These are phyloP conservation scores for Hartigia nigra DNA, from an alignment of 2,888 invertebrate genomes.

Conservation along the genomic window DNA sequence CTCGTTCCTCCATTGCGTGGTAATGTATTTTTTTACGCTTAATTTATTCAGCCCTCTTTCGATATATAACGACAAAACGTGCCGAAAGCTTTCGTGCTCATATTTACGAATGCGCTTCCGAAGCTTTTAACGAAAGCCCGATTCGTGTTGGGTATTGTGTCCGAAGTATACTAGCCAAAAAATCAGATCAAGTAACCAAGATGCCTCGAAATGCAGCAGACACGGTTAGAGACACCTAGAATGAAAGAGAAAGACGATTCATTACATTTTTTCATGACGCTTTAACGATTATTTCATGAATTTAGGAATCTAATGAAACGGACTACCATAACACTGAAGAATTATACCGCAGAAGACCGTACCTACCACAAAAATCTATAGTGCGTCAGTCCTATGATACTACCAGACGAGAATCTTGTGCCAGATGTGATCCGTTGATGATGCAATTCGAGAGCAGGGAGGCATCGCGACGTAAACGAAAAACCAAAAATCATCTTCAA, in stretches of 20 bases:
- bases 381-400: conserved; percentile 5
- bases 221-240: neutral
- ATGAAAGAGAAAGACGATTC: neutral
- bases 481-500: conserved; percentile 26
- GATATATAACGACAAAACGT: neutral
- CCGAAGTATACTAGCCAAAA: neutral
- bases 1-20: neutral
- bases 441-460: conserved; percentile 4
- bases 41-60: neutral
- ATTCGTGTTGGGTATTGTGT: neutral
- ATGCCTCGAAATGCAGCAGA: conserved; percentile 7
- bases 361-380: conserved; percentile 10
- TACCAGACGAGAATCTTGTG: conserved; percentile 15
- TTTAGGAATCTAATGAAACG: conserved; percentile 3
- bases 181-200: neutral
- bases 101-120: neutral
- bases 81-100: neutral
- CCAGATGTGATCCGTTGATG: conserved; percentile 18
- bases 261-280: neutral
- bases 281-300: neutral
- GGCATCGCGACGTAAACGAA: neutral
- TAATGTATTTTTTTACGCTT: neutral
- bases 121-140: neutral
- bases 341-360: conserved; percentile 6
- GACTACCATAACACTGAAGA: conserved; percentile 5